A percentile compares a stretch with the other conserved stretches of the same genome.
Evolutionary conservation across 2,113 vertebrate genomes (phyloP).

Genomic region (Sebastes fasciatus): DNA sequence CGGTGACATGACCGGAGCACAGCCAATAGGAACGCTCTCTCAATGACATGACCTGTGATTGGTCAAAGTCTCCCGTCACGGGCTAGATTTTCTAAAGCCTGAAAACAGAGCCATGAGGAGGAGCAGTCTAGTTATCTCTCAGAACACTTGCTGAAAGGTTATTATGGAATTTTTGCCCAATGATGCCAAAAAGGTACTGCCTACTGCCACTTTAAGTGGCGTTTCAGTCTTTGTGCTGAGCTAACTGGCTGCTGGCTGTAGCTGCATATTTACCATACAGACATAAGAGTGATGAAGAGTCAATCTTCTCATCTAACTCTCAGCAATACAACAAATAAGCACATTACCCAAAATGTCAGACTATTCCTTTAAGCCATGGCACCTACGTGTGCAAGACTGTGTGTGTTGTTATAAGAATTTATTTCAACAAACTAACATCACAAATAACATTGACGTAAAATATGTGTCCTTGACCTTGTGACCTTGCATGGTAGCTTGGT

Average conservation of each 20-base stretch:
- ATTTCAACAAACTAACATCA: neutral
- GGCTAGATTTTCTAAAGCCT: too few species aligned
- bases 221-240: neutral
- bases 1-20: too few species aligned
- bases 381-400: neutral
- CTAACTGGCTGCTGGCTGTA: neutral
- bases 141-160: too few species aligned
- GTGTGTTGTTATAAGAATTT: neutral
- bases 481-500: neutral
- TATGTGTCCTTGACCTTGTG: neutral
- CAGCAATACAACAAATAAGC: neutral
- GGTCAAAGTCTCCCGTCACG: too few species aligned
- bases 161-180: too few species aligned
- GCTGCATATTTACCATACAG: neutral
- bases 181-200: too few species aligned
- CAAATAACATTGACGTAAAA: neutral
- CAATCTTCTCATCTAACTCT: neutral
- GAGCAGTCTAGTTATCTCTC: too few species aligned
- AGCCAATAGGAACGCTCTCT: too few species aligned
- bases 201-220: neutral
- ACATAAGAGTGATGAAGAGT: neutral
- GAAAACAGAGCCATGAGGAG: too few species aligned
- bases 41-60: too few species aligned
- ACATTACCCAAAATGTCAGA: neutral
- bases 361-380: neutral